Evolutionary conservation across 1,140 invertebrate species (phyloP).

Genomic region (Bombus ignitus): DNA sequence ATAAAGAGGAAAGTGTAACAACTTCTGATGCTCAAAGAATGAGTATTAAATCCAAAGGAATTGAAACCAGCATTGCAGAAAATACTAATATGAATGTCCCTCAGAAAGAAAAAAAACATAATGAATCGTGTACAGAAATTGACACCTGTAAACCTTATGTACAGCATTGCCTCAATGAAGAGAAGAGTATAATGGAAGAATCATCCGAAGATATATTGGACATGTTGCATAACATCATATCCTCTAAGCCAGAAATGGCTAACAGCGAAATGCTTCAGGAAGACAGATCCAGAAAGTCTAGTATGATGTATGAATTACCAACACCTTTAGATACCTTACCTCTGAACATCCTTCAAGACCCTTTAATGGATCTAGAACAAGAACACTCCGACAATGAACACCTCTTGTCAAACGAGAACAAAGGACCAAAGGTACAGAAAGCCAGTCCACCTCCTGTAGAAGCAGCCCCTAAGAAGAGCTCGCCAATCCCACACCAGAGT

Average conservation of each 20-base stretch:
- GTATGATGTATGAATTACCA: slow-evolving; percentile 78
- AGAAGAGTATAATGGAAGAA: slow-evolving; percentile 79
- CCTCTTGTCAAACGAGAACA: slow-evolving; percentile 52
- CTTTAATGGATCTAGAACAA: slow-evolving; percentile 76
- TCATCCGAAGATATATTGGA: slow-evolving; percentile 87
- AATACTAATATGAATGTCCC: neutral
- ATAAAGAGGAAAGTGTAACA: slow-evolving; percentile 66
- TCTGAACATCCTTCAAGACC: slow-evolving; percentile 79
- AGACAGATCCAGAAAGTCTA: slow-evolving; percentile 74
- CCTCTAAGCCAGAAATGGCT: slow-evolving; percentile 80
- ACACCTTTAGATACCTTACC: slow-evolving; percentile 78
- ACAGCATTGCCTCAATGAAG: slow-evolving; percentile 57
- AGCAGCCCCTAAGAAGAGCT: slow-evolving; percentile 54
- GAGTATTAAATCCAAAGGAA: slow-evolving; percentile 65
- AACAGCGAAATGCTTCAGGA: slow-evolving; percentile 72
- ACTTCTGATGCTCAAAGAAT: slow-evolving; percentile 60
- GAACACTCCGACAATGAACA: slow-evolving; percentile 65
- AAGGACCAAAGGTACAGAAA: slow-evolving; percentile 50
- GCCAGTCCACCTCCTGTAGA: slow-evolving; percentile 35
- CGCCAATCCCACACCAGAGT: slow-evolving; percentile 54
- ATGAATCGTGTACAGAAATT: slow-evolving; percentile 61
- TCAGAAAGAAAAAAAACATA: slow-evolving; percentile 54
- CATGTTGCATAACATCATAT: slow-evolving; percentile 87
- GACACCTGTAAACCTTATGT: slow-evolving; percentile 65
- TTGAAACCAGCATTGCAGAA: slow-evolving; percentile 43